These are phyloP conservation scores for Diplazon laetatorius DNA, from an alignment of 2,888 invertebrate genomes.

Conservation along the genomic window DNA sequence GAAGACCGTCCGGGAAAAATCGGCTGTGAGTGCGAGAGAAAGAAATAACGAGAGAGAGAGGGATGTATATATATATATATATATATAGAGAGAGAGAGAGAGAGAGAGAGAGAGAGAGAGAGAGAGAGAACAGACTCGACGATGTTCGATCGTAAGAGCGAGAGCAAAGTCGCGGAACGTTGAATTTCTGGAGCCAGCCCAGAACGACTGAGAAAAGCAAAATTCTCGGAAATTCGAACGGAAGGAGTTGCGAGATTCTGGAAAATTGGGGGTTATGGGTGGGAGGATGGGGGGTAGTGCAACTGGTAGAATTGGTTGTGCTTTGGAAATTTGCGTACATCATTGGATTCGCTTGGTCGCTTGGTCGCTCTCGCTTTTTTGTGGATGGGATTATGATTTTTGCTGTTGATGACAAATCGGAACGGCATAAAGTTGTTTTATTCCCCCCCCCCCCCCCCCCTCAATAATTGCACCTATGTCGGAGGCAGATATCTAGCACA, in stretches of 20 bases:
- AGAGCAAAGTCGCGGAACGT: conserved; percentile 34
- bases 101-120: no score
- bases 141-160: conserved; percentile 46
- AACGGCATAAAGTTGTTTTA: no score
- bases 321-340: no score
- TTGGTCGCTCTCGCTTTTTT: no score
- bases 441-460: no score
- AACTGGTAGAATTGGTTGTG: background rate
- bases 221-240: conserved; percentile 47
- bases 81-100: no score
- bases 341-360: no score
- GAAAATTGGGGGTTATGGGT: conserved; percentile 15
- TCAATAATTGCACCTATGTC: no score
- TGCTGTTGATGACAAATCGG: no score
- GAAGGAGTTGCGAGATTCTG: conserved; percentile 38
- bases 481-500: conserved; percentile 31
- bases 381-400: no score
- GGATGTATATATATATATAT: no score
- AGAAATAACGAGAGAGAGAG: no score
- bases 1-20: conserved; percentile 21
- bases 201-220: conserved; percentile 33
- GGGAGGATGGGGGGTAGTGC: conserved; percentile 2
- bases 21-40: conserved; percentile 29
- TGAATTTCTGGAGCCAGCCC: conserved; percentile 13
- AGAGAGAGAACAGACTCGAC: conserved; percentile 34